Conservation (phyloP, 2,113 vertebrate species). For the Theropithecus gelada region DNA sequence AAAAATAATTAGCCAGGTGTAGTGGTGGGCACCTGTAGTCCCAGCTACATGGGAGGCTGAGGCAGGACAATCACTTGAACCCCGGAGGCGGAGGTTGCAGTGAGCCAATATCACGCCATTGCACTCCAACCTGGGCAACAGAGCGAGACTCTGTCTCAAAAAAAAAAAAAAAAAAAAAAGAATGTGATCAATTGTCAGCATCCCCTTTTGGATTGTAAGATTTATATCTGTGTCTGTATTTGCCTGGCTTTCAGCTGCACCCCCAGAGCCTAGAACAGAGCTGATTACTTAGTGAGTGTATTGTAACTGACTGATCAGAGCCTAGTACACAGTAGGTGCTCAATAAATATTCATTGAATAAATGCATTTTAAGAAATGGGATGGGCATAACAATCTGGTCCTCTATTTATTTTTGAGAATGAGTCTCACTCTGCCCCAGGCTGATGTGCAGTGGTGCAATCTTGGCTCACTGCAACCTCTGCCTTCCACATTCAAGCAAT, state of each 20-base stretch:
- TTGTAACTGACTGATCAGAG: background rate
- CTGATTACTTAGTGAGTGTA: background rate
- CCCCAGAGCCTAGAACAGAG: background rate
- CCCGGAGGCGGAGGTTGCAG: too few species aligned
- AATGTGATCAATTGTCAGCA: background rate
- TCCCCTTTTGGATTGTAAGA: background rate
- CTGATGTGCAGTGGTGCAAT: too few species aligned
- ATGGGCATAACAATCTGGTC: background rate
- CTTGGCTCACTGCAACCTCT: too few species aligned
- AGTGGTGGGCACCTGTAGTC: too few species aligned
- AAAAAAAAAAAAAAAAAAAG: background rate
- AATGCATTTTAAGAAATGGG: conserved; percentile 25
- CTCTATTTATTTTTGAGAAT: background rate
- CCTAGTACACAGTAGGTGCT: background rate
- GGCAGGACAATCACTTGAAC: too few species aligned
- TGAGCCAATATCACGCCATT: too few species aligned
- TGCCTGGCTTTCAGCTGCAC: background rate
- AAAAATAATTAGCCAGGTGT: too few species aligned
- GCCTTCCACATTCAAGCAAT: too few species aligned
- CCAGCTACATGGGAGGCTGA: too few species aligned
- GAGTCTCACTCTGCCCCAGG: too few species aligned
- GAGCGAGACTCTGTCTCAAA: too few species aligned
- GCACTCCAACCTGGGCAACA: too few species aligned
- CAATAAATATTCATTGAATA: background rate
- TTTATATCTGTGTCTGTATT: background rate